A percentile compares a stretch with the other conserved stretches of the same genome.
Conservation (phyloP, 2,113 vertebrate species). For the Propithecus coquereli region DNA sequence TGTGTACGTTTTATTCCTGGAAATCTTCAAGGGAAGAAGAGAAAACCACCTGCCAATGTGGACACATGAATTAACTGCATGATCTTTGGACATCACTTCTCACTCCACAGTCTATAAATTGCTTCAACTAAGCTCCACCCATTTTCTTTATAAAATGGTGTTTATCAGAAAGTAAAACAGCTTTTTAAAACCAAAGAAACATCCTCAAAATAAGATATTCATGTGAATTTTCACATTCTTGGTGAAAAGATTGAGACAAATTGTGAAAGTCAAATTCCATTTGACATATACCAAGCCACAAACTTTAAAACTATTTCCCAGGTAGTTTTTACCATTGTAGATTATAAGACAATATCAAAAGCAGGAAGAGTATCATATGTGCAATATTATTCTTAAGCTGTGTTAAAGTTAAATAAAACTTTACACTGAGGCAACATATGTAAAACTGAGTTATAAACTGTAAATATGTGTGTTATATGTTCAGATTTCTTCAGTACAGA, state of each 20-base stretch:
- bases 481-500: conserved; percentile 3
- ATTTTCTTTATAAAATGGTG: neutral
- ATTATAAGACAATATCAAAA: conserved; percentile 23
- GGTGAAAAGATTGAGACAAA: neutral
- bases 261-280: conserved; percentile 18
- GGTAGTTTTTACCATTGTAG: neutral
- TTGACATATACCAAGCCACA: neutral
- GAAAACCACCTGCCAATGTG: neutral
- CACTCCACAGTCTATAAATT: neutral
- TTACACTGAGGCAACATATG: conserved; percentile 12
- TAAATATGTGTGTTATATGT: neutral
- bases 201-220: neutral
- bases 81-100: neutral
- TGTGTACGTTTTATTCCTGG: neutral
- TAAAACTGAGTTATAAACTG: conserved; percentile 45
- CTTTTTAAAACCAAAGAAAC: conserved; percentile 20
- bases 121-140: neutral
- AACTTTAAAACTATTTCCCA: neutral
- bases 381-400: conserved; percentile 14
- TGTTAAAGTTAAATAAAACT: conserved; percentile 35
- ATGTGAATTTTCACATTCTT: neutral
- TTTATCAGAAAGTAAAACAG: conserved; percentile 14
- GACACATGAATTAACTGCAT: neutral
- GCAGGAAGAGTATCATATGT: neutral
- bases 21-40: neutral